These are phyloP conservation scores for Typhlomys cinereus DNA, from an alignment of 2,113 vertebrate genomes.

Conservation along the genomic window DNA sequence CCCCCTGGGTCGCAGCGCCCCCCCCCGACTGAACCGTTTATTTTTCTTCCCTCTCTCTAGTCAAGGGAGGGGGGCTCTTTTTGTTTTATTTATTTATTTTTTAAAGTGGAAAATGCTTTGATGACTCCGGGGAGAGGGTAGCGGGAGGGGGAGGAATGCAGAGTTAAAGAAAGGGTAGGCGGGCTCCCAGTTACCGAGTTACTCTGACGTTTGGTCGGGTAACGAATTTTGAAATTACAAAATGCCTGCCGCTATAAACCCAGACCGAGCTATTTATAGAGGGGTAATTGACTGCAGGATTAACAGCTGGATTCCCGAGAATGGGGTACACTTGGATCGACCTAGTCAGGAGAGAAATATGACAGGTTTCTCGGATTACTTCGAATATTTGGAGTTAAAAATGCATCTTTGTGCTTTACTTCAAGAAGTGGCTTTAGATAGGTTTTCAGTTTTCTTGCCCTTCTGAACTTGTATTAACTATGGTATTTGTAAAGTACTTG, in stretches of 20 bases:
- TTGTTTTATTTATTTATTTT: conserved; percentile 55
- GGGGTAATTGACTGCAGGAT: conserved; percentile 69
- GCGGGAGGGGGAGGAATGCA: background rate
- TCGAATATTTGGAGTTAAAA: conserved; percentile 32
- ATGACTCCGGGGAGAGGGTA: conserved; percentile 41
- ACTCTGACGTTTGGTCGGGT: conserved; percentile 70
- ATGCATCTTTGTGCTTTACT: conserved; percentile 23
- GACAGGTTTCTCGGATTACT: conserved; percentile 39
- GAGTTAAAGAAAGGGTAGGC: conserved; percentile 59
- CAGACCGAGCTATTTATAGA: conserved; percentile 75
- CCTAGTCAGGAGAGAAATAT: conserved; percentile 31
- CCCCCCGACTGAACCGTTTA: conserved; percentile 77
- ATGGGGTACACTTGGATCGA: conserved; percentile 38
- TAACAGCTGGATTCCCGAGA: conserved; percentile 67
- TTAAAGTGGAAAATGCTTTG: conserved; percentile 66
- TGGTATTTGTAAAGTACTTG: conserved; percentile 51
- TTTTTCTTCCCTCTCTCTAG: conserved; percentile 49
- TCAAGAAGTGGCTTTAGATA: conserved; percentile 26
- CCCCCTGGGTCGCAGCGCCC: conserved; percentile 78
- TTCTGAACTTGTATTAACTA: conserved; percentile 32
- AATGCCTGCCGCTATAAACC: conserved; percentile 65
- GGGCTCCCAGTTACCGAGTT: conserved; percentile 67
- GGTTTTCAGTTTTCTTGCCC: background rate
- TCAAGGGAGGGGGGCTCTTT: conserved; percentile 5
- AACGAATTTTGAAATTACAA: conserved; percentile 73